Conservation (phyloP, 2,888 invertebrate genomes). For the Bugula neritina region DNA sequence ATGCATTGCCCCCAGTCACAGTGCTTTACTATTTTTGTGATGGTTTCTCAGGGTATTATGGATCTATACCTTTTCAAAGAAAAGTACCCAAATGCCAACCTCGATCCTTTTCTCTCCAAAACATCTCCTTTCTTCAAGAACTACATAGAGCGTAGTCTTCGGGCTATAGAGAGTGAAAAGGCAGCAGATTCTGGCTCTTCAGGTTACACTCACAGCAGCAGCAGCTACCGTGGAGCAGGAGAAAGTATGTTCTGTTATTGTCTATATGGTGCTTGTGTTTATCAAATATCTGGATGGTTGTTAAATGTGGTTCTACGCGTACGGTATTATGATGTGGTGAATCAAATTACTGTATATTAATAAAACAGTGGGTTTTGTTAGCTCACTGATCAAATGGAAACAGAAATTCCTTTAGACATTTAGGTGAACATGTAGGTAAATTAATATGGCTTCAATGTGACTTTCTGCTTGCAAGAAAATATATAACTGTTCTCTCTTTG, state of each 20-base stretch:
- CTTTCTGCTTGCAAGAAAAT: too few species aligned
- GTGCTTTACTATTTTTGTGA: too few species aligned
- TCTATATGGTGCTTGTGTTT: background rate
- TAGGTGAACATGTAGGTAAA: background rate
- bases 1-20: too few species aligned
- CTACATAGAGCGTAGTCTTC: constrained; percentile 73
- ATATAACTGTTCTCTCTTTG: too few species aligned
- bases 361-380: too few species aligned
- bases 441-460: too few species aligned
- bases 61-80: constrained; percentile 73
- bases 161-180: constrained; percentile 59
- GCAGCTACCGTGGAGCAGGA: background rate
- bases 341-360: too few species aligned
- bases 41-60: constrained; percentile 72
- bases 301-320: too few species aligned
- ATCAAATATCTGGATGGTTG: too few species aligned
- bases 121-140: constrained; percentile 80
- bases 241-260: constrained; percentile 12
- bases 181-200: constrained; percentile 27
- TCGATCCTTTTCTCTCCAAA: constrained; percentile 75
- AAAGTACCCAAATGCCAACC: constrained; percentile 76
- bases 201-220: background rate
- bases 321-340: too few species aligned
- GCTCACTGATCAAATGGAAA: too few species aligned
- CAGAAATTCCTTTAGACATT: too few species aligned